Base-by-base conservation (phyloP, 2,797 vertebrate species). In the Alosa sapidissima region DNA sequence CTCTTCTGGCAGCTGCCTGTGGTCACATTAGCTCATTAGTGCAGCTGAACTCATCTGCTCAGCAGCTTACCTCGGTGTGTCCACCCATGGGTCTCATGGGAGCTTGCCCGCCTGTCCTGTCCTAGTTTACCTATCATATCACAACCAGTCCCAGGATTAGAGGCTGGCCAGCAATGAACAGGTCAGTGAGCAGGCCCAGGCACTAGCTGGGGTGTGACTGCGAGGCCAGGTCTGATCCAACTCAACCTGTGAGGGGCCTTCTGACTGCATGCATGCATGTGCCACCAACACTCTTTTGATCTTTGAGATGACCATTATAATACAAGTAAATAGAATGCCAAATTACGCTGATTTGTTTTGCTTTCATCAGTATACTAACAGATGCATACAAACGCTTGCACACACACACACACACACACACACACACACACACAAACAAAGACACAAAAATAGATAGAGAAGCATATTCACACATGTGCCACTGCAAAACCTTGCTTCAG, bases 401-500 rank as follows among this genome's bases (percentile, higher is more conserved):
- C 83, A 81, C 14, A 36, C 81, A 82, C 81, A 81, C 83, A 81
- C 14, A 36, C 81, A 82, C 81, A 81, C 54, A 82, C 45, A 47
- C 83, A 84, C 83, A 82, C 28, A 45, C 81, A 82, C 81, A 82
- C 81, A 85, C 55, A 54, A 19, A 85, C 81, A 65, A 11, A 68
- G 81, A 60, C 83, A 72, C 55, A 33, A 33, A 52, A 10, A 72
- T 0, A 55, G 51, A 81, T 24, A 58, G 68, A 81, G 33, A 82
- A 8, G 49, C 84, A 82, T 60, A 82, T 51, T 72, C 81, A 75
- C 82, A 45, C 24, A 48, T 48, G 16, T 55, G 85, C 84, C 84
- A 68, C 86, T 83, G 55, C 81, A 51, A 81, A 87, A 87, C 90
- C 93, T 93, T 88, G 93, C 92, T 93, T 94, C 94, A 94, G 95